Conservation (phyloP, 2,888 invertebrate species). For the Watsonalla cultraria region DNA sequence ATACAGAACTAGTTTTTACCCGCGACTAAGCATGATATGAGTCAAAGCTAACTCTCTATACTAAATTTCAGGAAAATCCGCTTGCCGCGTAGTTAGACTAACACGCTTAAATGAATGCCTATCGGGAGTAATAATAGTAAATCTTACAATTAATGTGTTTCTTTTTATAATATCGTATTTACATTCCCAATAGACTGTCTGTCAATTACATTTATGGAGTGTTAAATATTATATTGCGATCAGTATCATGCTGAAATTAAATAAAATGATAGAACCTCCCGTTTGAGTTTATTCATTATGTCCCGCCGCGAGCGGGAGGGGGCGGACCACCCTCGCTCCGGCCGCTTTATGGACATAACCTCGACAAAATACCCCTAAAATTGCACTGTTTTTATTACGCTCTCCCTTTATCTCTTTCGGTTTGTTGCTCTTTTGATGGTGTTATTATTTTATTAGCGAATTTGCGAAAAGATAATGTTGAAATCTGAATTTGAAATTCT, state of each 20-base stretch:
- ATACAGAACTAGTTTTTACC: no score
- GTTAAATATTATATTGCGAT: conserved; percentile 49
- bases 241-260: conserved; percentile 70
- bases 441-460: conserved; percentile 72
- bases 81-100: no score
- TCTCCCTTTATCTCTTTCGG: conserved; percentile 76
- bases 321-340: conserved; percentile 45
- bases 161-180: no score
- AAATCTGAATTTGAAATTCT: neutral
- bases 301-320: conserved; percentile 50
- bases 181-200: conserved; percentile 11
- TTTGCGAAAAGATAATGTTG: conserved; percentile 19
- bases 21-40: no score
- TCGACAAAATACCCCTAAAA: conserved; percentile 79
- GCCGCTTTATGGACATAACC: conserved; percentile 77
- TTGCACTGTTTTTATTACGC: conserved; percentile 78
- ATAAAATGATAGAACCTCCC: conserved; percentile 67
- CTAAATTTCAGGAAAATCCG: no score
- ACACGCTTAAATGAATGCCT: no score
- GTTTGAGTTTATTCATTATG: conserved; percentile 78
- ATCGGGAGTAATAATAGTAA: no score
- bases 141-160: no score
- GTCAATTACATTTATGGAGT: conserved; percentile 44
- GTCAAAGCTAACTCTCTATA: no score
- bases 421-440: conserved; percentile 72